A percentile compares a stretch with the other conserved stretches of the same genome.
Evolutionary conservation across 2,113 vertebrate species (phyloP).

Genomic region (Lampris incognitus): DNA sequence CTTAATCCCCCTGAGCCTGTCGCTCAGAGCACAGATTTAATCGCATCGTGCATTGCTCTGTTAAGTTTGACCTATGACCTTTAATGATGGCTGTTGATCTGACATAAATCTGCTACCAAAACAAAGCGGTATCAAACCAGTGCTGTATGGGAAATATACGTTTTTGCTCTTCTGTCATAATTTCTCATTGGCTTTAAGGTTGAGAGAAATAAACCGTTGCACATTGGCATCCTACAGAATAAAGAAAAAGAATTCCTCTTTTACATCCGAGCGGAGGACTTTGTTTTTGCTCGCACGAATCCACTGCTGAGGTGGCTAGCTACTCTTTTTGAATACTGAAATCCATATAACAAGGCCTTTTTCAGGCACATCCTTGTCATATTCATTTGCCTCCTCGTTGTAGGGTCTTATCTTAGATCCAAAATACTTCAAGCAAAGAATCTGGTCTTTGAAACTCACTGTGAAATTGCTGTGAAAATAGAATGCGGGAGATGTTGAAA

Average conservation of each 20-base stretch:
- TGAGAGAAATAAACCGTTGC: slow-evolving; percentile 19
- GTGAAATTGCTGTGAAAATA: slow-evolving; percentile 74
- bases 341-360: slow-evolving; percentile 30
- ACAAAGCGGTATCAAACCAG: not conserved
- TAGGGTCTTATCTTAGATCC: slow-evolving; percentile 62
- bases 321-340: slow-evolving; percentile 27
- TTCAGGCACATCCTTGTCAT: slow-evolving; percentile 33
- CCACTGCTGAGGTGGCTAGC: slow-evolving; percentile 10
- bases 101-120: slow-evolving; percentile 27
- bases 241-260: slow-evolving; percentile 14
- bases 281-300: slow-evolving; percentile 28
- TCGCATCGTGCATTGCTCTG: slow-evolving; percentile 14
- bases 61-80: slow-evolving; percentile 26
- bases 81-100: not conserved
- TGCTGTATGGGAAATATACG: not conserved
- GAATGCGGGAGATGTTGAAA: slow-evolving; percentile 54
- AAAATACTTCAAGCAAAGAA: slow-evolving; percentile 64
- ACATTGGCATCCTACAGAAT: not conserved
- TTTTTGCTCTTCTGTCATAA: not conserved
- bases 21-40: not conserved
- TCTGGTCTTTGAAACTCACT: slow-evolving; percentile 40
- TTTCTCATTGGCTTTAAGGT: slow-evolving; percentile 18
- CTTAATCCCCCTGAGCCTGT: slow-evolving; percentile 6
- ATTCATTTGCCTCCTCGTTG: slow-evolving; percentile 56
- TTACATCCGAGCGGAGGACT: slow-evolving; percentile 39